A percentile compares a stretch with the other conserved stretches of the same genome.
These are phyloP conservation scores for Enchytraeus crypticus DNA, from an alignment of 2,888 invertebrate species.

Conservation along the genomic window DNA sequence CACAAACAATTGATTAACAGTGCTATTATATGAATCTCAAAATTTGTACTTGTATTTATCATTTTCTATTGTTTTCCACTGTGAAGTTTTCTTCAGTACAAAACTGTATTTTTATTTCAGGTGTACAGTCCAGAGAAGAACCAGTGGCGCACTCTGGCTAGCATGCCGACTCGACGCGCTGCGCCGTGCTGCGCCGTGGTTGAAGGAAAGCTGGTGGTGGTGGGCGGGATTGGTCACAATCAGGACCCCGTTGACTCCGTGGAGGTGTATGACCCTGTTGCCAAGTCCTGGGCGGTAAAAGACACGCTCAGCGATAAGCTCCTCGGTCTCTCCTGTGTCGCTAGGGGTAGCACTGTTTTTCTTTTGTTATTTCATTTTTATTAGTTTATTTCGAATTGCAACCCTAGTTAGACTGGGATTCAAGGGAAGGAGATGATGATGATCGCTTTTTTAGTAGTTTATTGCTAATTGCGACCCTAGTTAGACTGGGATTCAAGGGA, in stretches of 20 bases:
- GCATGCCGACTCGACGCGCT: conserved; percentile 42
- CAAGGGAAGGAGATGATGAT: too few relatives aligned
- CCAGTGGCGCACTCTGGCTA: conserved; percentile 15
- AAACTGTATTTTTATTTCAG: neutral
- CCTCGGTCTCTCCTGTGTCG: conserved; percentile 39
- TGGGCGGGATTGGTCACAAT: conserved; percentile 40
- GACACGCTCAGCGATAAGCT: conserved; percentile 34
- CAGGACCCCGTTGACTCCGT: conserved; percentile 41
- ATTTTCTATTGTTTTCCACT: too few relatives aligned
- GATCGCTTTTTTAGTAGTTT: neutral
- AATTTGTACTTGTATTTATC: too few relatives aligned
- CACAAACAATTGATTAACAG: too few relatives aligned
- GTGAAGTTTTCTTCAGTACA: too few relatives aligned
- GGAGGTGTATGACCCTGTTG: conserved; percentile 37
- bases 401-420: too few relatives aligned
- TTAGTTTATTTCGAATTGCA: neutral
- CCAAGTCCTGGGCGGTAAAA: conserved; percentile 35
- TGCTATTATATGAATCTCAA: too few relatives aligned
- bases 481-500: neutral
- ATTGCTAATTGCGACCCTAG: neutral
- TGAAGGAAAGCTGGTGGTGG: conserved; percentile 36
- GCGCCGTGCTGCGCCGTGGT: conserved; percentile 34
- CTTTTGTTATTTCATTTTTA: too few relatives aligned
- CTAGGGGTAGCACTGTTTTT: conserved; percentile 19
- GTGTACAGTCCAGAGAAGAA: conserved; percentile 11